Base-by-base conservation (phyloP, 1,140 invertebrate species). In the Drosophila bifasciata region DNA sequence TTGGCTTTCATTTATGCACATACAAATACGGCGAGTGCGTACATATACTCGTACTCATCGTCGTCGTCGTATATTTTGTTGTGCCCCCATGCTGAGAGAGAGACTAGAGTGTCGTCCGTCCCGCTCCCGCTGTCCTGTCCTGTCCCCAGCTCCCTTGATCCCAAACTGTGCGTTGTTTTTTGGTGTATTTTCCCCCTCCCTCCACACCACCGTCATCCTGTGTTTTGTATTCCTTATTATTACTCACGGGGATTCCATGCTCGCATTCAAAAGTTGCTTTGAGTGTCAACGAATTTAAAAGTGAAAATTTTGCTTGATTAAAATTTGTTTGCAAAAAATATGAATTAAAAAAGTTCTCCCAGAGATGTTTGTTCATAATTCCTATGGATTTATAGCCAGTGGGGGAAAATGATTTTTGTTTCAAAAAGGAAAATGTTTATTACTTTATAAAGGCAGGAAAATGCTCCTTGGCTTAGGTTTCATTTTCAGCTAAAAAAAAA, bases 241-340 rank as follows among this genome's bases (percentile, higher is more conserved):
- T 55, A 55, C 64, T 39, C 64, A 46, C 36, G 62, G 63, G 49
- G 40, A 44, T 51, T 17, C 25, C 49, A 13, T 28, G 49, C 11
- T 11, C 11, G 32, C 36, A 51, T 51, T 36, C 5, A 41, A 17
- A 28, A 68, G 41, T 48, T 55, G 16, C 3, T 67, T 9, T 21
- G 19, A 15, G 57, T 51, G 32, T 32, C 32, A 11, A 49, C 46
- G 50, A 55, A 68, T 68, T 67, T 68, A 32, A 55, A 36, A 68
- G n/a, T 68, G 64, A 49, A 49, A 56, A 55, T 55, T 66, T 67
- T 8, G 28, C 64, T 56, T 68, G 64, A 68, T 68, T 68, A 68
- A 68, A 68, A 68, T 68, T 36, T 23, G 7, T 36, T 28, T 36
- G 45, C 58, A 13, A 36, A 36, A 32, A 36, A 62, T 39, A 63